Base-by-base conservation (phyloP, 1,140 invertebrate genomes). In the Diabrotica undecimpunctata region DNA sequence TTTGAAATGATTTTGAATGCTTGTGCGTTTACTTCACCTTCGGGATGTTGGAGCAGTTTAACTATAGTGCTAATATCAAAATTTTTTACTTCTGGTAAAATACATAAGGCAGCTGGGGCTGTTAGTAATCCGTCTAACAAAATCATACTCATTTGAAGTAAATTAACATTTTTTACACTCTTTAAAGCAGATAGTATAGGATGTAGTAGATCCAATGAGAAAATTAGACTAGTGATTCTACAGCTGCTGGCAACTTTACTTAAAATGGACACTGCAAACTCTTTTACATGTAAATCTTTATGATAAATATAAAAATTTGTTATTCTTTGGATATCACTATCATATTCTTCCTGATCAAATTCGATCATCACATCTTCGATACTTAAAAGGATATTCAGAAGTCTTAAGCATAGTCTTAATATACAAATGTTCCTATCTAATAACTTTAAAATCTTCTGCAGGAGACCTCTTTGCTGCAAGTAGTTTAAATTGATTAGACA, bases 341-440 rank as follows among this genome's bases (percentile, higher is more conserved):
- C 67, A 41, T 69, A 70, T 51, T 55, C 68, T 39, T 71, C 69
- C 51, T 72, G 69, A 61, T 72, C 67, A 11, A 74, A 53, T 54
- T 72, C 71, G 13, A 63, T 61, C 9, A 70, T 12, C 12, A 63
- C 66, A 9, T 66, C 66, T 13, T 72, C 69, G 8, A 63, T 53
- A 7, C 60, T 53, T 41, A 72, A 41, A 14, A 74, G 60, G 11
- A 66, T 64, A 9, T 62, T 59, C n/a, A 74, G 36, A 46, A 74
- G 54, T 62, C 72, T 62, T 13, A 74, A 51, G 7, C 64, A 63
- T 6, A 74, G 13, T 58, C 72, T 52, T 37, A 71, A 51, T 50
- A 74, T 71, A 53, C 70, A 70, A 37, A 74, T 69, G 46, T 72
- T 71, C 65, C 66, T 67, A 38, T 61, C 52, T 7, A 71, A 59